Conservation (phyloP, 2,797 vertebrate species). For the Odontamblyopus lacepedii region DNA sequence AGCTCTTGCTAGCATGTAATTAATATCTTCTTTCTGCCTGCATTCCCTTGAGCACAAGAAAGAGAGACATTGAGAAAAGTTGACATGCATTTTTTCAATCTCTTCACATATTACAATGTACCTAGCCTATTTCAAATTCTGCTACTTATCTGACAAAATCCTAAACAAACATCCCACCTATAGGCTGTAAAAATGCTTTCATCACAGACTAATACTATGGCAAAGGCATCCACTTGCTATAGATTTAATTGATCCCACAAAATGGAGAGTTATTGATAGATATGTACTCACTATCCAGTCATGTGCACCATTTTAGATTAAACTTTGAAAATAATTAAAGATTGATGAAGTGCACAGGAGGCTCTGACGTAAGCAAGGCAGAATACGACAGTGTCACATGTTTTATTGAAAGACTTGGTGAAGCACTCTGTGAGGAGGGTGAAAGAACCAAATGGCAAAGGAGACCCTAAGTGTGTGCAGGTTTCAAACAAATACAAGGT, state of each 20-base stretch:
- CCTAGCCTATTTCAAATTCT: neutral
- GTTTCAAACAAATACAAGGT: constrained; percentile 25
- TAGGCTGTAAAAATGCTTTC: constrained; percentile 1
- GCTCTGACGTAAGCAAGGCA: constrained; percentile 67
- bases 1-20: constrained; percentile 42
- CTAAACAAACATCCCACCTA: neutral
- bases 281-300: constrained; percentile 26
- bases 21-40: constrained; percentile 34
- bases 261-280: neutral
- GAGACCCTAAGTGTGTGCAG: constrained; percentile 8
- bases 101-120: neutral
- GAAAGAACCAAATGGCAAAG: constrained; percentile 41
- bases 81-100: neutral
- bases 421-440: constrained; percentile 62
- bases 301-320: constrained; percentile 58
- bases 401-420: constrained; percentile 78
- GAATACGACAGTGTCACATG: constrained; percentile 72
- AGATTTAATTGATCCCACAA: neutral
- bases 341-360: constrained; percentile 72
- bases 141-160: neutral
- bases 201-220: constrained; percentile 18
- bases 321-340: constrained; percentile 72
- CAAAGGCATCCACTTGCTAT: neutral
- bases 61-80: constrained; percentile 14
- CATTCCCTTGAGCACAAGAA: constrained; percentile 19